phyloP scores from a whole-genome alignment of 2,113 vertebrate species.

The Pangasianodon hypophthalmus region DNA sequence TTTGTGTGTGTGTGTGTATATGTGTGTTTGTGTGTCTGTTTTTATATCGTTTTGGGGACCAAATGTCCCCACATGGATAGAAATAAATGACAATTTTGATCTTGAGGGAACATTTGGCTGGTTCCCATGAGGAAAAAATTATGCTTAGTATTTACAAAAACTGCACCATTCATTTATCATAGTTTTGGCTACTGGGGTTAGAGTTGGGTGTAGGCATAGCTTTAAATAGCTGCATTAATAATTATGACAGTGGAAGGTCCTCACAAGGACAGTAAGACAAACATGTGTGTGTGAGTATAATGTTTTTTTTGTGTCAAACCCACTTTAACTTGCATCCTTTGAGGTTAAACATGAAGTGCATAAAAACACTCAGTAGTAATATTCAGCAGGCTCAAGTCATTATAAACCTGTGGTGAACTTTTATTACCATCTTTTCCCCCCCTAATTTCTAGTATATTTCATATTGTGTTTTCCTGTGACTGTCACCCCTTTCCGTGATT shows the following conservation, averaged over 20 bases:
- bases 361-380: not conserved
- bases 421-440: not conserved
- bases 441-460: conserved; percentile 1
- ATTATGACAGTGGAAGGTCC: not conserved
- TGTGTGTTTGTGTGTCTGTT: not conserved
- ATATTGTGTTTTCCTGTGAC: conserved; percentile 33
- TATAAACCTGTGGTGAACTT: conserved; percentile 34
- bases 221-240: not conserved
- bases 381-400: conserved; percentile 1
- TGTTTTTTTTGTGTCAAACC: conserved; percentile 15
- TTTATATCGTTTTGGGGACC: not conserved
- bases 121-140: not conserved
- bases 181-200: not conserved
- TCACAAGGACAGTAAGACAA: not conserved
- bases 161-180: not conserved
- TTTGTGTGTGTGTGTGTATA: not conserved
- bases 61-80: not conserved
- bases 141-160: not conserved
- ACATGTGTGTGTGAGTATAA: not conserved
- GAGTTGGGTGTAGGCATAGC: not conserved
- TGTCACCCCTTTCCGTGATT: conserved; percentile 5
- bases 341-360: not conserved
- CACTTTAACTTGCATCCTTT: not conserved
- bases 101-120: not conserved
- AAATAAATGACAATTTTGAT: not conserved